These are phyloP conservation scores for Larimichthys polyactis DNA, from an alignment of 2,113 vertebrate genomes.

Conservation along the genomic window DNA sequence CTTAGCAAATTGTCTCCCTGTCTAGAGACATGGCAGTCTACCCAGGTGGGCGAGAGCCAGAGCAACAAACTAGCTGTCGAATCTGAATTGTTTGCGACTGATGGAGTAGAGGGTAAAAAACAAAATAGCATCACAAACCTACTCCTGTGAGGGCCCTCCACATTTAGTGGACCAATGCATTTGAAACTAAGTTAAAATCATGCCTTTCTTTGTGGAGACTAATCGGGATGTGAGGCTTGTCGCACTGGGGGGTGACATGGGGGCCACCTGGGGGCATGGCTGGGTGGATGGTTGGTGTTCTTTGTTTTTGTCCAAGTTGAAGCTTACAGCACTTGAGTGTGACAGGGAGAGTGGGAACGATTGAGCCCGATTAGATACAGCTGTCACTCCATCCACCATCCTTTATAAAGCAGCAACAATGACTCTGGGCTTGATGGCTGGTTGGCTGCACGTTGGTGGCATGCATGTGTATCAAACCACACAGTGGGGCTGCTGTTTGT, in stretches of 20 bases:
- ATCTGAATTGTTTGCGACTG: conserved; percentile 63
- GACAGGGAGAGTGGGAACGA: conserved; percentile 77
- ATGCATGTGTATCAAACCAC: conserved; percentile 53
- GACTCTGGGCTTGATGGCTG: conserved; percentile 62
- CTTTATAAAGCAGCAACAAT: conserved; percentile 72
- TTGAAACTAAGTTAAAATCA: conserved; percentile 66
- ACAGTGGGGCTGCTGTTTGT: conserved; percentile 15
- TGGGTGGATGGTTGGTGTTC: conserved; percentile 65
- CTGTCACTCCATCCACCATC: conserved; percentile 79
- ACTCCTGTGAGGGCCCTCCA: conserved; percentile 54
- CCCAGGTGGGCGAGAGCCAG: conserved; percentile 66
- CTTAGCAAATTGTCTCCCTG: conserved; percentile 57
- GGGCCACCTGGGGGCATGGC: conserved; percentile 68
- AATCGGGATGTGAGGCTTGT: conserved; percentile 71
- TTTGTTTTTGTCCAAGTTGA: conserved; percentile 78
- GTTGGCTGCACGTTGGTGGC: conserved; percentile 67
- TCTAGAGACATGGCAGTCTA: conserved; percentile 54
- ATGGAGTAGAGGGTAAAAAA: conserved; percentile 55
- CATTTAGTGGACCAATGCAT: conserved; percentile 53
- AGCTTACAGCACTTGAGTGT: conserved; percentile 80
- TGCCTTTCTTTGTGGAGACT: conserved; percentile 52
- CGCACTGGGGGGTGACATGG: conserved; percentile 59
- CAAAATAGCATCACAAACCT: conserved; percentile 47
- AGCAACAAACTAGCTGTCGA: conserved; percentile 56
- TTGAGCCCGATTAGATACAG: conserved; percentile 84